Conservation (phyloP, 2,888 invertebrate genomes). For the Troilus luridus region DNA sequence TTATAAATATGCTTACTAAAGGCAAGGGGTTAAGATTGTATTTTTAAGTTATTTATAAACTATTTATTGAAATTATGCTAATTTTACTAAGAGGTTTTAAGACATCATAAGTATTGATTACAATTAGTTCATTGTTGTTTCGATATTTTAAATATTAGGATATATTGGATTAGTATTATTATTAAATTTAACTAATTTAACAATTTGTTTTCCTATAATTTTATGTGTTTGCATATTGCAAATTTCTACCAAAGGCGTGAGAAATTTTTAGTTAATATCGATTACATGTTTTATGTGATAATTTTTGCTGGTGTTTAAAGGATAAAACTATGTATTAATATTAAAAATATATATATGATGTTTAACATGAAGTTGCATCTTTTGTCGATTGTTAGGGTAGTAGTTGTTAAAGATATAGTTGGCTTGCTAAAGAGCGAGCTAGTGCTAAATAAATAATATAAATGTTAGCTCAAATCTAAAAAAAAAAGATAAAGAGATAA, state of each 20-base stretch:
- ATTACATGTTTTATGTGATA: constrained; percentile 29
- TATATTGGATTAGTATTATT: constrained; percentile 42
- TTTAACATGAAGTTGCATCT: background rate
- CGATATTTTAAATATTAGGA: constrained; percentile 34
- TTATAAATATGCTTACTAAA: constrained; percentile 46
- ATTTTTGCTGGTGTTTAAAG: background rate
- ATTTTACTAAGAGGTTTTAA: constrained; percentile 37
- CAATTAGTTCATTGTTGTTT: constrained; percentile 19
- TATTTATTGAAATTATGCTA: constrained; percentile 41
- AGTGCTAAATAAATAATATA: constrained; percentile 6
- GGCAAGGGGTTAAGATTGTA: constrained; percentile 31
- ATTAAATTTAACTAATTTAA: constrained; percentile 26
- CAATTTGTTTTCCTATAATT: constrained; percentile 16
- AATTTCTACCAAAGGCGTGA: constrained; percentile 33
- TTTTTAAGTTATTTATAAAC: constrained; percentile 44
- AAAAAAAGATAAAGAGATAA: background rate
- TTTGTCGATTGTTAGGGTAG: constrained; percentile 37
- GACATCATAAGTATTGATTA: constrained; percentile 38
- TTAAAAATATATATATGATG: constrained; percentile 1
- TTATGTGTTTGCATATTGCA: constrained; percentile 20
- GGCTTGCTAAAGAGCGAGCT: constrained; percentile 4
- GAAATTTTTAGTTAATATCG: constrained; percentile 24
- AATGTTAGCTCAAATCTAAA: constrained; percentile 41
- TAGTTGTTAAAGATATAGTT: constrained; percentile 15
- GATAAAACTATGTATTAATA: background rate